Evolutionary conservation across 2,888 invertebrate genomes (phyloP), one percentile per base, ranked within the genome.

Genomic region (Hecatera dysodea): DNA sequence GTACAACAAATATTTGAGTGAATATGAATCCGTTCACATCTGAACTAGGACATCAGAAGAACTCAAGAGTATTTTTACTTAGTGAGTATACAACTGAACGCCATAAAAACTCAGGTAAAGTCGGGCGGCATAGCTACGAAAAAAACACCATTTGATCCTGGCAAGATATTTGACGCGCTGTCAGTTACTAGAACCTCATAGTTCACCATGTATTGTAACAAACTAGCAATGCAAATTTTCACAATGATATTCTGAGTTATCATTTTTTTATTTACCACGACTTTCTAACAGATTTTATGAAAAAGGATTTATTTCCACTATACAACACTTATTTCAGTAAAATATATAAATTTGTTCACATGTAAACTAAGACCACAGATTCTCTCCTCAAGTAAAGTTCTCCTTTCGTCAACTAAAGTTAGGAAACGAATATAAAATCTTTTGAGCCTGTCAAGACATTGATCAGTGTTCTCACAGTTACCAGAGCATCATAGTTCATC

Each of bases 401-500:
- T 29, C 7, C 9, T 33, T 6, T 7, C 7, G 36, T 27, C 52
- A 17, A 15, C 27, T 17, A 52, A 52, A 52, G 15, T 24, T 15
- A n/a, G 24, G 11, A 27, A 27, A 12, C 46, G 17, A 36, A 15
- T 19, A 27, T 29, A 44, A 44, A 44, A 48, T 42, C 48, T 42
- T 46, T n/a, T n/a, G n/a, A 36, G 27, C 22, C 17, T 27, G 1
- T 9, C 19, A 48, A 44, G 15, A 27, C 33, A 15, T 15, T 29
- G 3, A 22, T 27, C 17, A 19, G 2, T 46, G 22, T 77, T 77
- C 52, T 19, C 61, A n/a, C n/a, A 61, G 42, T 52, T 75, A 77
- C 64, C 42, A 77, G 50, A 55, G 60, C 27, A 46, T 24, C 60
- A 67, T 56, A 53, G 19, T 27, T 33, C 1, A 56, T 15, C 2